Evolutionary conservation across 2,888 invertebrate species (phyloP).

Genomic region (Mythimna lalbum): DNA sequence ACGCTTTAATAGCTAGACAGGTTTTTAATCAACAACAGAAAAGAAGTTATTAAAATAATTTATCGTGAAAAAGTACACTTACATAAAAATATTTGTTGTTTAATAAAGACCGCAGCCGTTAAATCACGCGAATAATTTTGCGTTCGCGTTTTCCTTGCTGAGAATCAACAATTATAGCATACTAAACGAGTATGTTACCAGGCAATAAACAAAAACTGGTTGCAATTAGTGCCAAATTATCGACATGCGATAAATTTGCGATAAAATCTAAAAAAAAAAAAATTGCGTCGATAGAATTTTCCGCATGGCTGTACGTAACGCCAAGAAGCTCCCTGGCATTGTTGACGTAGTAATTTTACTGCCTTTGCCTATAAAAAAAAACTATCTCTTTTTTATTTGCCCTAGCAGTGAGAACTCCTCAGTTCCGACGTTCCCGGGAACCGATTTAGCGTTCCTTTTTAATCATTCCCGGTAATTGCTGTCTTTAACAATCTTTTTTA

Average conservation of each 20-base stretch:
- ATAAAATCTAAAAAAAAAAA: conserved; percentile 10
- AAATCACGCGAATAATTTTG: conserved; percentile 26
- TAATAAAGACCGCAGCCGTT: conserved; percentile 14
- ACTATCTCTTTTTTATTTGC: conserved; percentile 39
- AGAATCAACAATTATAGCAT: conserved; percentile 21
- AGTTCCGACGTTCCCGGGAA: conserved; percentile 51
- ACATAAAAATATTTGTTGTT: conserved; percentile 28
- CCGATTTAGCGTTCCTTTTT: conserved; percentile 48
- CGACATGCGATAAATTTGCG: conserved; percentile 28
- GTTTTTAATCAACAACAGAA: conserved; percentile 8
- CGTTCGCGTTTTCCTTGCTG: conserved; percentile 22
- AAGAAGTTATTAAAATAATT: neutral
- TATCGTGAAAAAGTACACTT: conserved; percentile 27
- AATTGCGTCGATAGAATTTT: conserved; percentile 40
- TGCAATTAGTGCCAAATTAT: conserved; percentile 40
- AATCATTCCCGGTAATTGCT: conserved; percentile 46
- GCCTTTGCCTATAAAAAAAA: conserved; percentile 48
- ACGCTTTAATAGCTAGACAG: neutral
- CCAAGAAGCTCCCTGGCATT: conserved; percentile 41
- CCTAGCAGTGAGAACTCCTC: conserved; percentile 57
- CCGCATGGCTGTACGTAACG: conserved; percentile 50
- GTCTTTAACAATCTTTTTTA: conserved; percentile 30
- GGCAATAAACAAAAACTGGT: conserved; percentile 27
- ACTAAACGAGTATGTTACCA: conserved; percentile 47
- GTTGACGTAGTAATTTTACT: conserved; percentile 64